These are phyloP conservation scores for Eclectus roratus DNA, from an alignment of 2,113 vertebrate genomes.

Conservation along the genomic window DNA sequence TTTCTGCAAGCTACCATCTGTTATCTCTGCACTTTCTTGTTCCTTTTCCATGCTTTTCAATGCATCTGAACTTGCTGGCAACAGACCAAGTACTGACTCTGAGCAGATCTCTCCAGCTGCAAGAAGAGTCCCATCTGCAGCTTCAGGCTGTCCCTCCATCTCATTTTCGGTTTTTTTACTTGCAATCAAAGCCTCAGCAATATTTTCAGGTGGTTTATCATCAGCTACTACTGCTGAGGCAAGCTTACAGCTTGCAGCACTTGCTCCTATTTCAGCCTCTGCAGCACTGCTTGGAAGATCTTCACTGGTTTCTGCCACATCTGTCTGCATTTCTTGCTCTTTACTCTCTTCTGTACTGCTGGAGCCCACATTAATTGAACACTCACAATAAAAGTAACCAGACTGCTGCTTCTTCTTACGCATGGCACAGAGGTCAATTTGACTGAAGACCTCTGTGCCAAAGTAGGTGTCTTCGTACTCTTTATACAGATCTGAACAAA, in stretches of 20 bases:
- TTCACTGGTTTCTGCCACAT: neutral
- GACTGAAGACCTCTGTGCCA: conserved; percentile 38
- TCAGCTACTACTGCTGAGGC: neutral
- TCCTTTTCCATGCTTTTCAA: neutral
- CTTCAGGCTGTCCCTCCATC: conserved; percentile 26
- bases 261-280: neutral
- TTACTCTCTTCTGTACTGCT: neutral
- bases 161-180: neutral
- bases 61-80: conserved; percentile 45
- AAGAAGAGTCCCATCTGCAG: neutral
- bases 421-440: conserved; percentile 66
- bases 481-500: conserved; percentile 42
- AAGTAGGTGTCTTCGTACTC: conserved; percentile 61
- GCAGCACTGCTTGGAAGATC: neutral
- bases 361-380: conserved; percentile 2
- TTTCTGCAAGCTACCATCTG: conserved; percentile 58
- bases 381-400: conserved; percentile 55
- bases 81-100: conserved; percentile 14
- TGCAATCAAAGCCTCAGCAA: neutral
- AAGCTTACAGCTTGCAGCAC: neutral
- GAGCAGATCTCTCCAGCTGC: conserved; percentile 29
- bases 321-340: neutral
- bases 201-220: conserved; percentile 26
- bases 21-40: conserved; percentile 2
- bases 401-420: conserved; percentile 61